Conservation (phyloP, 2,888 invertebrate species). For the Dynastes grantii region DNA sequence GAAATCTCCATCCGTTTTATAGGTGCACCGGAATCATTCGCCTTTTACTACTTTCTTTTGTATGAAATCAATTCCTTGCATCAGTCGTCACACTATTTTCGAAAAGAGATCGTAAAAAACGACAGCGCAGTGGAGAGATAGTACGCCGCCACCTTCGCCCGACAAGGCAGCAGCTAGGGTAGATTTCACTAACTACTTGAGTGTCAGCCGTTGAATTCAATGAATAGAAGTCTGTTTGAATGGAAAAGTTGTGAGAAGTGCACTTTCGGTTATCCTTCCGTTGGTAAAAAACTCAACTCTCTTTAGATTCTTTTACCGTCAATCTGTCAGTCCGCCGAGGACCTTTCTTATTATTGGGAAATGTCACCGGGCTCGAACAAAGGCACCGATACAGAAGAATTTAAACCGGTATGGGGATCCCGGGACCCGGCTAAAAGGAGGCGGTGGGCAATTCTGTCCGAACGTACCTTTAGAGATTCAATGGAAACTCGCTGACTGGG, state of each 20-base stretch:
- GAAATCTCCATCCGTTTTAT: constrained; percentile 47
- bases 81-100: constrained; percentile 51
- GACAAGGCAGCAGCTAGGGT: constrained; percentile 45
- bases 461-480: constrained; percentile 29
- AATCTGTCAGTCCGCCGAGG: constrained; percentile 44
- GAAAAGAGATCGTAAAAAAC: constrained; percentile 39
- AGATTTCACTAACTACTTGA: constrained; percentile 57
- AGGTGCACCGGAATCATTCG: constrained; percentile 46
- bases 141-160: constrained; percentile 41
- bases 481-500: constrained; percentile 21
- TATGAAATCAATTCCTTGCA: constrained; percentile 52
- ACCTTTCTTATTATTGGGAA: constrained; percentile 45
- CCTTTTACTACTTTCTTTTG: constrained; percentile 50
- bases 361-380: constrained; percentile 41
- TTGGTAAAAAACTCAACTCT: constrained; percentile 30
- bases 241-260: constrained; percentile 50
- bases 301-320: constrained; percentile 42
- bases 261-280: constrained; percentile 55
- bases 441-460: constrained; percentile 22
- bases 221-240: constrained; percentile 49
- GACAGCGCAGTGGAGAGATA: constrained; percentile 46
- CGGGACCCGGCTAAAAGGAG: constrained; percentile 1
- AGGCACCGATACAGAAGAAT: constrained; percentile 46
- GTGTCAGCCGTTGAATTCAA: constrained; percentile 50
- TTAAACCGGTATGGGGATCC: constrained; percentile 18